phyloP scores from a whole-genome alignment of 2,888 invertebrate species.

The Drosophila ustulata region DNA sequence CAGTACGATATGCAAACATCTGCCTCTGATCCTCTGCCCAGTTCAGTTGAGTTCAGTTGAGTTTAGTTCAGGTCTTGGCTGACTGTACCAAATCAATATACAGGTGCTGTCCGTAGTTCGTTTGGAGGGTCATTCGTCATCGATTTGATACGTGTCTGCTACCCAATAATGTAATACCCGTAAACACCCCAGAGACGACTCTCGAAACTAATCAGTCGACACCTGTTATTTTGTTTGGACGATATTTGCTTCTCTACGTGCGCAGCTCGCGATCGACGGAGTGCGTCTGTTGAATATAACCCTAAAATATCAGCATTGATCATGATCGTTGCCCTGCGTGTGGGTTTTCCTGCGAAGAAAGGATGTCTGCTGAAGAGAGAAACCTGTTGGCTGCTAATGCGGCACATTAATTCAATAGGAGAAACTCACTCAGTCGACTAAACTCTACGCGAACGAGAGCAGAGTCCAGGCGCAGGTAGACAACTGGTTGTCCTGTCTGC shows the following conservation, averaged over 20 bases:
- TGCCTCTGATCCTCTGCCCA: slow-evolving; percentile 44
- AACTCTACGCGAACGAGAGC: slow-evolving; percentile 42
- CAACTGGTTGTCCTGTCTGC: slow-evolving; percentile 45
- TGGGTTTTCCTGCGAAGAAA: slow-evolving; percentile 44
- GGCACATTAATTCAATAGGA: slow-evolving; percentile 70
- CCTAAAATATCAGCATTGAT: slow-evolving; percentile 12
- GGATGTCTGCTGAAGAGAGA: slow-evolving; percentile 41
- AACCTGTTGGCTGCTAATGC: slow-evolving; percentile 74
- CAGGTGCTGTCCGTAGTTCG: slow-evolving; percentile 44
- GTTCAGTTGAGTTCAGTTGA: slow-evolving; percentile 1
- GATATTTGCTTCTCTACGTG: slow-evolving; percentile 63
- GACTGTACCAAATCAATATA: slow-evolving; percentile 62
- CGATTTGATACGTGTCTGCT: slow-evolving; percentile 67
- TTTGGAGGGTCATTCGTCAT: slow-evolving; percentile 43
- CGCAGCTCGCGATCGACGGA: slow-evolving; percentile 29
- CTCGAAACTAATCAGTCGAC: slow-evolving; percentile 70
- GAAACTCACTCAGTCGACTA: slow-evolving; percentile 46
- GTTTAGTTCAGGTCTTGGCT: slow-evolving; percentile 9
- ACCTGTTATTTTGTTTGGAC: slow-evolving; percentile 79
- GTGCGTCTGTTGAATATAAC: slow-evolving; percentile 32
- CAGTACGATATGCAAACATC: slow-evolving; percentile 75
- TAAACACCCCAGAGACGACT: background rate
- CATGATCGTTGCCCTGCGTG: slow-evolving; percentile 20
- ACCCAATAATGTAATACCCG: slow-evolving; percentile 24
- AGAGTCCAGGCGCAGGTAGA: slow-evolving; percentile 52